Evolutionary conservation across 2,888 invertebrate species (phyloP).

Genomic region (Cryptocephalus moraei): DNA sequence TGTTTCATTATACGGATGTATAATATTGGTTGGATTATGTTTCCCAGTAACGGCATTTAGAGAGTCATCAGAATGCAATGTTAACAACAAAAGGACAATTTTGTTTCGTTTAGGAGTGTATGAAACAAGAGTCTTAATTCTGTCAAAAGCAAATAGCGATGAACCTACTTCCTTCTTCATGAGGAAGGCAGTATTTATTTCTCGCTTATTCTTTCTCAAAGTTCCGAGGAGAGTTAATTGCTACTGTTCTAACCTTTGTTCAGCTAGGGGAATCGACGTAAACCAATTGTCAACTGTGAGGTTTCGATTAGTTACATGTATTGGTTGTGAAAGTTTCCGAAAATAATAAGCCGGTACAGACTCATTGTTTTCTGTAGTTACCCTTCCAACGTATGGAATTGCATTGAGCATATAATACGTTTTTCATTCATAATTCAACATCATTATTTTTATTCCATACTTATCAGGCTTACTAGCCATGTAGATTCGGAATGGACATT

Average conservation of each 20-base stretch:
- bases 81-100: constrained; percentile 17
- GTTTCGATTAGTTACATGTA: constrained; percentile 9
- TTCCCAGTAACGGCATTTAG: constrained; percentile 19
- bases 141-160: constrained; percentile 9
- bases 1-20: neutral
- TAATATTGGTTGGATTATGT: constrained; percentile 1
- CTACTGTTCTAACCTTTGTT: constrained; percentile 10
- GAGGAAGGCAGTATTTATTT: neutral
- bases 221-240: constrained; percentile 2
- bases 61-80: constrained; percentile 6
- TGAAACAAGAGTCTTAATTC: constrained; percentile 13
- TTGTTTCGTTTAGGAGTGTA: constrained; percentile 19
- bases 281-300: constrained; percentile 14
- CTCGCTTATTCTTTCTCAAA: neutral
- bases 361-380: constrained; percentile 7
- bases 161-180: neutral
- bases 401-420: constrained; percentile 14
- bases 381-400: constrained; percentile 14
- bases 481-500: constrained; percentile 11
- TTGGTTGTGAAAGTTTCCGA: constrained; percentile 6
- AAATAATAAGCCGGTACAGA: constrained; percentile 6
- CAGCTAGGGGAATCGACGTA: constrained; percentile 9
- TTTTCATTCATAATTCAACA: constrained; percentile 9
- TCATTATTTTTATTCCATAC: constrained; percentile 11
- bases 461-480: constrained; percentile 13